Conservation (phyloP, 2,888 invertebrate genomes). For the Drosophila nigricruria region DNA sequence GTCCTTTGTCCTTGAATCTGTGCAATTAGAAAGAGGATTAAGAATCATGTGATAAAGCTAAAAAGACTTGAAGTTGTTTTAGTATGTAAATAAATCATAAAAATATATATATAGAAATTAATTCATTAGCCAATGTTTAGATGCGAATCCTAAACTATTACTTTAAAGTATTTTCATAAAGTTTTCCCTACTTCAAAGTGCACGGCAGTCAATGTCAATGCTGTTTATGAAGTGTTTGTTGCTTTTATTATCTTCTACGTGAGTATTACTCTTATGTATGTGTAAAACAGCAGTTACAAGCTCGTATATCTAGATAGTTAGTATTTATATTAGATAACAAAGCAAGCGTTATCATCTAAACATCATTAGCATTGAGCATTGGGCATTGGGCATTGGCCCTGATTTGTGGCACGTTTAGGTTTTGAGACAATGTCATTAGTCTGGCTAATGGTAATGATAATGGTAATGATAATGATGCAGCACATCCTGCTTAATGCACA, state of each 20-base stretch:
- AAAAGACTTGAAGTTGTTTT: too few species aligned
- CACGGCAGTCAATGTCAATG: background rate
- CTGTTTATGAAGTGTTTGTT: background rate
- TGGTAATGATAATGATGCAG: conserved; percentile 26
- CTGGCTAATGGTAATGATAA: conserved; percentile 23
- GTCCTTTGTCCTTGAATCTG: conserved; percentile 94
- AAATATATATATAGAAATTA: background rate
- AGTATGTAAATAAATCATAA: background rate
- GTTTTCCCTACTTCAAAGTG: background rate
- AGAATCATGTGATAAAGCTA: too few species aligned
- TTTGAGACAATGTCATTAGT: conserved; percentile 37
- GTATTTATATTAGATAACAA: conserved; percentile 49
- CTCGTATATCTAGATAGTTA: background rate
- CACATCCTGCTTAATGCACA: conserved; percentile 18
- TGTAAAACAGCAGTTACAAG: conserved; percentile 23
- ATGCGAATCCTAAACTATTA: background rate
- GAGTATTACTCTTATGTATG: background rate
- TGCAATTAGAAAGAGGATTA: conserved; percentile 29
- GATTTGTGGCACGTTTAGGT: conserved; percentile 32
- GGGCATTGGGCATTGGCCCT: conserved; percentile 56
- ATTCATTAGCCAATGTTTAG: background rate
- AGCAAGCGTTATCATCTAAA: conserved; percentile 53
- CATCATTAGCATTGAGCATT: conserved; percentile 47
- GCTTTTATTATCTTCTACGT: background rate
- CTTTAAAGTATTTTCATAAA: background rate